These are phyloP conservation scores for Conops quadrifasciatus DNA, from an alignment of 2,888 invertebrate genomes.

Conservation along the genomic window DNA sequence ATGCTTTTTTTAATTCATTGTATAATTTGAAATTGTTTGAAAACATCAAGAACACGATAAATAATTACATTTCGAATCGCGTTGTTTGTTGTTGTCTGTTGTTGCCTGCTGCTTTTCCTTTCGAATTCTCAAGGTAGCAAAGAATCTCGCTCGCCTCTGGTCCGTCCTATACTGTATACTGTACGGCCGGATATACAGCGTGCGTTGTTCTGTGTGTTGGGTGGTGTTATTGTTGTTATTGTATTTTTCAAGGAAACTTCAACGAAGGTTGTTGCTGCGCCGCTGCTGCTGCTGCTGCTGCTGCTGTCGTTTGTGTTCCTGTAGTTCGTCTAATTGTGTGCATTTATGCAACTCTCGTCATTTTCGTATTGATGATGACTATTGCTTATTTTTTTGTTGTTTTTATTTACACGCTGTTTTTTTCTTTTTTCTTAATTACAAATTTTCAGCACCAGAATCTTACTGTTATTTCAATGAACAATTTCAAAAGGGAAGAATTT, in stretches of 20 bases:
- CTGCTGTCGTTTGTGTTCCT: neutral
- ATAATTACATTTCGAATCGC: too few species aligned
- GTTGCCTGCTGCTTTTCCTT: neutral
- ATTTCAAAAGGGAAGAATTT: neutral
- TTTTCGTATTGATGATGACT: neutral
- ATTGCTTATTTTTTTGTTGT: neutral
- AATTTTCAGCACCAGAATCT: neutral
- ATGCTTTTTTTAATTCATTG: slow-evolving; percentile 24
- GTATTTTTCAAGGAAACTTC: too few species aligned
- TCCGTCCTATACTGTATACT: too few species aligned
- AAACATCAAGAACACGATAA: neutral
- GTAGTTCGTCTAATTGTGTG: neutral
- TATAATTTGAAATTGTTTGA: slow-evolving; percentile 25
- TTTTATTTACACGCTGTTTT: neutral
- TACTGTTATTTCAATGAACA: neutral
- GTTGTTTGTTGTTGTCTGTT: too few species aligned
- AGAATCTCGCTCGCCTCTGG: too few species aligned
- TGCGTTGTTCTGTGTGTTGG: neutral
- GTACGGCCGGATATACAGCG: neutral
- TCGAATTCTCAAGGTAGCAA: neutral
- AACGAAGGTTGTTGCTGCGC: too few species aligned
- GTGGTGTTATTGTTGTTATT: neutral
- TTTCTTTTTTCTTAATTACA: neutral
- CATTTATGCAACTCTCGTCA: neutral
- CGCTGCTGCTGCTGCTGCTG: slow-evolving; percentile 8